Base-by-base conservation (phyloP, 2,113 vertebrate species). In the Solenodon paradoxus region DNA sequence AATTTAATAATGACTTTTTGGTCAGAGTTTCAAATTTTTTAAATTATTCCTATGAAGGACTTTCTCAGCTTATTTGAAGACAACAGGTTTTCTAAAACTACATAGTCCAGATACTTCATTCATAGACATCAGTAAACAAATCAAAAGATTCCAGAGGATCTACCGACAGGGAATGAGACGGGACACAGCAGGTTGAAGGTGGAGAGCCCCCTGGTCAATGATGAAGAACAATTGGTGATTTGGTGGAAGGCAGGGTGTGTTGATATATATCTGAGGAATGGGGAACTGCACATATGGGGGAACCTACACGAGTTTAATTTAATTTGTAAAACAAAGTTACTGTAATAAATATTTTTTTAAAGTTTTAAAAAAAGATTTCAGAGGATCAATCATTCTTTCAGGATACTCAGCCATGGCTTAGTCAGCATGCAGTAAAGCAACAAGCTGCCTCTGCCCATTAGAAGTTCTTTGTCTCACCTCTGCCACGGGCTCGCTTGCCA, bases 401-500 rank as follows among this genome's bases (percentile, higher is more conserved):
- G 22, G 72, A 15, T 35, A 68, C 5, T 72, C 3, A 57, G 57
- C 20, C 49, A 86, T 28, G 4, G 7, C 68, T 26, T 45, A 47
- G 2, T 59, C 6, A 69, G 30, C 53, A 3, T 13, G 38, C 26
- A 68, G 72, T 10, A 51, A 9, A 64, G 26, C 45, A 40, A 75
- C 0, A 66, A 22, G 5, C 20, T 26, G 22, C 13, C 49, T 85
- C 77, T 57, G 45, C 35, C 68, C 24, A 3, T 1, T 51, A 71
- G 3, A 13, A 42, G 0, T 38, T 84, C 19, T 42, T 75, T 63
- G 20, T n/a, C 98, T 99, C 96, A 99, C 99, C 99, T 99, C 99
- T 99, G 85, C 99, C 99, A 51, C 99, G 98, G 16, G 99, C 98
- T 88, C 99, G 98, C n/a, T 99, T 99, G 57, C 99, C 99, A 74